A percentile compares a stretch with the other conserved stretches of the same genome.
These are phyloP conservation scores for Brachionus calyciflorus DNA, from an alignment of 1,140 invertebrate species.

Conservation along the genomic window DNA sequence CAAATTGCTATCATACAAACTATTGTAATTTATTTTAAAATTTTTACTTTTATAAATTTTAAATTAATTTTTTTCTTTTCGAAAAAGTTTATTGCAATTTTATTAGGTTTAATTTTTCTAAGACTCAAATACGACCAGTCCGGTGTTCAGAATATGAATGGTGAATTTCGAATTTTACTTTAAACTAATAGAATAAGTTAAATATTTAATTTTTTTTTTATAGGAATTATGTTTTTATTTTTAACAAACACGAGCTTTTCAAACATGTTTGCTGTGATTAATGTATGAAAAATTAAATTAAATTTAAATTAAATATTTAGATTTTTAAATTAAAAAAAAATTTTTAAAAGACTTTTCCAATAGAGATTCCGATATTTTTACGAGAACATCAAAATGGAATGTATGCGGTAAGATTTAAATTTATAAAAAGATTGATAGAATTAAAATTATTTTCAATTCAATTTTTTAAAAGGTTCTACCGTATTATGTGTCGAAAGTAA, in stretches of 20 bases:
- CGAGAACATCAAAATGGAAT: conserved; percentile 28
- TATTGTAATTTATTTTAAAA: background rate
- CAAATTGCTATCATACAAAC: conserved; percentile 28
- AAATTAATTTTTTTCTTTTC: background rate
- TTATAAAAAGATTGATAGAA: too few relatives aligned
- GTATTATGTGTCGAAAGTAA: background rate
- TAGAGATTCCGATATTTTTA: conserved; percentile 21
- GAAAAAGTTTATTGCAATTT: conserved; percentile 25
- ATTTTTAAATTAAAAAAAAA: too few relatives aligned
- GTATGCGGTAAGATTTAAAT: conserved; percentile 31
- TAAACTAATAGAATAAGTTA: background rate
- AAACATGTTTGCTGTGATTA: conserved; percentile 40
- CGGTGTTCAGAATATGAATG: conserved; percentile 46
- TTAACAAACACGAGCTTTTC: conserved; percentile 74
- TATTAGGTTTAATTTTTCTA: conserved; percentile 43
- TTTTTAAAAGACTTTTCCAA: background rate
- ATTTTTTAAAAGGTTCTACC: too few relatives aligned
- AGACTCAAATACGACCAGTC: conserved; percentile 12
- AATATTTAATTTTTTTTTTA: background rate
- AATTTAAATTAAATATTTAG: background rate
- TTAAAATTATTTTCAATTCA: too few relatives aligned
- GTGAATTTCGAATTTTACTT: background rate
- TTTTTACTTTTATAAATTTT: background rate
- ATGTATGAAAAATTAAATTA: conserved; percentile 46
- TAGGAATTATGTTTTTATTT: conserved; percentile 69